These are phyloP conservation scores for Halisarca cf. caerulea DNA, from an alignment of 37 sponge, comb jelly and placozoan genomes.

Conservation along the genomic window DNA sequence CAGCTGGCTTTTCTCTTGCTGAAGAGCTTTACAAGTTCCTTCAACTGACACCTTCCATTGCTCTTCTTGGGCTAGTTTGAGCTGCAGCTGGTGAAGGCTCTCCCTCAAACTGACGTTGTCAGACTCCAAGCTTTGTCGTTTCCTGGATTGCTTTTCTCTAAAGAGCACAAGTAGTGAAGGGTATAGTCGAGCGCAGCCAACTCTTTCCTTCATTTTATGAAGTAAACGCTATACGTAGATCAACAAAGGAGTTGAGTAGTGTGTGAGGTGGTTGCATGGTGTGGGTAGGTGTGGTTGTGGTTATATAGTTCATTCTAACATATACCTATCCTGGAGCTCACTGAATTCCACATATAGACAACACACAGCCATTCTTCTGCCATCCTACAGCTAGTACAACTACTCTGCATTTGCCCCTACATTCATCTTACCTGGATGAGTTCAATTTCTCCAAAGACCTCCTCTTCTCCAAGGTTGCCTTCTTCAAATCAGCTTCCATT, in stretches of 20 bases:
- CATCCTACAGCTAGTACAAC: background rate
- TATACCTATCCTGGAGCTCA: too few species aligned
- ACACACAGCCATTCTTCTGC: background rate
- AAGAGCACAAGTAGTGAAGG: background rate
- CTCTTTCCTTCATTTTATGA: too few species aligned
- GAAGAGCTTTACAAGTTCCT: background rate
- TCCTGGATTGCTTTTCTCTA: constrained; percentile 6
- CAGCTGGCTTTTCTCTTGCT: background rate
- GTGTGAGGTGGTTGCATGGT: too few species aligned
- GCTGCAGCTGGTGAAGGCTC: background rate
- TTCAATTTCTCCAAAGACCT: constrained; percentile 11
- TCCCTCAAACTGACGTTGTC: background rate
- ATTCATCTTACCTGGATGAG: background rate
- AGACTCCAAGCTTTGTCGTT: constrained; percentile 1
- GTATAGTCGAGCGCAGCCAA: too few species aligned
- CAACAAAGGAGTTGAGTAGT: too few species aligned
- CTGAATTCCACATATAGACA: background rate
- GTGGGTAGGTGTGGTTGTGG: too few species aligned
- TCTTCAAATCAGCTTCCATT: constrained; percentile 3
- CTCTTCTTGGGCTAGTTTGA: constrained; percentile 16
- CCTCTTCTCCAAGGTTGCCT: constrained; percentile 10
- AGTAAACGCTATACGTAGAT: too few species aligned
- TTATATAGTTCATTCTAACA: too few species aligned
- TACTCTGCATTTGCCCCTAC: background rate
- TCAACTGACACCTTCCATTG: background rate